A percentile compares a stretch with the other conserved stretches of the same genome.
Conservation (phyloP, 2,113 vertebrate species). For the Halichoerus grypus region DNA sequence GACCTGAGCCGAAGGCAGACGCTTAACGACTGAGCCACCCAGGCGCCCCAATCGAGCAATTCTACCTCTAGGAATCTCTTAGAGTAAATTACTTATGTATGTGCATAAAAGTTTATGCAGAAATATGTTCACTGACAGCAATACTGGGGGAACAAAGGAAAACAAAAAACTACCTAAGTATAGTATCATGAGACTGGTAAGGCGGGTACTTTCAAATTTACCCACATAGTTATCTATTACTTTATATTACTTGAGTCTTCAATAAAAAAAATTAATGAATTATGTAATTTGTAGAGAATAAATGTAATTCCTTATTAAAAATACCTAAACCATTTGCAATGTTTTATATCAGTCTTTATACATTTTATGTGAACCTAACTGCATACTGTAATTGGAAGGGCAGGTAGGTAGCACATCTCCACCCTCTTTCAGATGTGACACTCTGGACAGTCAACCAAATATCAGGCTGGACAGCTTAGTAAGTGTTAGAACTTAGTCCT, state of each 20-base stretch:
- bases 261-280: neutral
- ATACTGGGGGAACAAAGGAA: constrained; percentile 16
- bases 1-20: no score
- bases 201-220: neutral
- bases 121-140: constrained; percentile 9
- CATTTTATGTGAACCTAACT: neutral
- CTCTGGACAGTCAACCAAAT: neutral
- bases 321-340: neutral
- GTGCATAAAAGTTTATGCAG: neutral
- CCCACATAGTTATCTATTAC: neutral
- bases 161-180: neutral
- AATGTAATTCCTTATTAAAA: neutral
- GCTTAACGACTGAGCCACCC: no score
- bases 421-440: neutral
- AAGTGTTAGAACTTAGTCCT: neutral
- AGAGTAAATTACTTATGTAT: neutral
- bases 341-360: neutral
- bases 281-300: neutral
- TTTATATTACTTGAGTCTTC: neutral
- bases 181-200: neutral
- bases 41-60: neutral
- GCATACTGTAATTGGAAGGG: neutral
- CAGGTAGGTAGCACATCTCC: neutral
- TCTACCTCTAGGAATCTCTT: neutral
- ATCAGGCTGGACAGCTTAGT: neutral